Base-by-base conservation (phyloP, 2,113 vertebrate genomes). In the Scopus umbretta region DNA sequence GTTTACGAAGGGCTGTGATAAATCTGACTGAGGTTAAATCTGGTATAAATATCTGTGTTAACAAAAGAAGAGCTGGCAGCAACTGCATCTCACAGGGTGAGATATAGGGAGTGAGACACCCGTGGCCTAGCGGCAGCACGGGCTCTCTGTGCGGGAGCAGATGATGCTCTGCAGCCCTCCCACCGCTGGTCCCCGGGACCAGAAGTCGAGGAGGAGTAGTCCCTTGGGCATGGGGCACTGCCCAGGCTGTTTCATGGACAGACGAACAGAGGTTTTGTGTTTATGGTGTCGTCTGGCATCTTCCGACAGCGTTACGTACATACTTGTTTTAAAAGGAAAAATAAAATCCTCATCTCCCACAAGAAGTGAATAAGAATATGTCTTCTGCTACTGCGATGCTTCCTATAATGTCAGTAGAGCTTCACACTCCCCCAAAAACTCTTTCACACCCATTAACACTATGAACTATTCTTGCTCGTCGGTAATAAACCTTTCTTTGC, bases 91-190 rank as follows among this genome's bases (percentile, higher is more conserved):
- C 67, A 5, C 2, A 32, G 3, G n/a, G 59, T n/a, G n/a, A 59
- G 68, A 18, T 16, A 17, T 21, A 5, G 3, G 16, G 23, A 42
- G 40, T 1, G 43, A 43, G 61, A n/a, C 5, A 6, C 29, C 25
- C 5, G 4, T 0, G 1, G 29, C 20, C 11, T 25, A 66, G 67
- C 4, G 1, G 6, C 42, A 63, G 22, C 85, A 8, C 2, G 17
- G 38, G 34, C n/a, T 59, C n/a, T 27, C 43, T 29, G 20, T 8
- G 49, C 0, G 6, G 47, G 47, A 55, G 59, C 47, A 27, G 49
- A 10, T 3, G 38, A 40, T 71, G 43, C 30, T 30, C 62, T 36
- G 49, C 32, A 47, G 26, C 42, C 29, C 18, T 75, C 36, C 52
- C 47, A 18, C 36, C 62, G 1, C 61, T 12, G 18, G 20, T 20